Evolutionary conservation across 2,113 vertebrate genomes (phyloP), one percentile per base, ranked within the genome.

Genomic region (Furnarius figulus): DNA sequence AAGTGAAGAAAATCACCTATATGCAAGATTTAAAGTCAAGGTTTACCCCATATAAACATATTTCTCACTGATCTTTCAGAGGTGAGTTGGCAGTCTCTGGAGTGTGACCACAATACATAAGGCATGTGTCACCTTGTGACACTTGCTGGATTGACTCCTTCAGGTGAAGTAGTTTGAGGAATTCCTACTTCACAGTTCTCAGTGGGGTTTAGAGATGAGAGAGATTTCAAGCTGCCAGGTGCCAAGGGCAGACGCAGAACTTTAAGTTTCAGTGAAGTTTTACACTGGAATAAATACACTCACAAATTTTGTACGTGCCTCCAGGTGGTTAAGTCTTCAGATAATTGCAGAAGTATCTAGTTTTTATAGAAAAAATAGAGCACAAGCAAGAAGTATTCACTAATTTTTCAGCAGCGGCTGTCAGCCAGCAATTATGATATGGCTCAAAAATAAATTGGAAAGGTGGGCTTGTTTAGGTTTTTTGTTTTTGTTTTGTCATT

Each of bases 71-170:
- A 76, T 90, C 30, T 79, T 85, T 94, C 66, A 93, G 81, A 87
- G 79, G 67, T 70, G 85, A 93, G 67, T 40, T 90, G 58, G 49
- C 40, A 85, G 85, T 88, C 71, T 63, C 90, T 83, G 75, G 92
- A 90, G 92, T 93, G 88, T 93, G 79, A 94, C 90, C 68, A 83
- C 46, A 83, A 83, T 53, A 66, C 88, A 77, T 86, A 83, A 90
- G 46, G 67, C 53, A 70, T 39, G 40, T 92, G 72, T 92, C 95
- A 97, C 94, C 92, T 90, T 83, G 50, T 95, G 95, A 90, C 90
- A 88, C 68, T 88, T 80, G 18, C 85, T 92, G 79, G 82, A 90
- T 92, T 90, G 72, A 90, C 90, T 90, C 83, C 85, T 93, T 92
- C 91, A 87, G 81, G 93, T 86, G 28, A 93, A 42, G 58, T 53